Percentiles rank a stretch among this genome's conserved stretches.
phyloP scores from a whole-genome alignment of 2,113 vertebrate genomes.

The Dunckerocampus dactyliophorus region DNA sequence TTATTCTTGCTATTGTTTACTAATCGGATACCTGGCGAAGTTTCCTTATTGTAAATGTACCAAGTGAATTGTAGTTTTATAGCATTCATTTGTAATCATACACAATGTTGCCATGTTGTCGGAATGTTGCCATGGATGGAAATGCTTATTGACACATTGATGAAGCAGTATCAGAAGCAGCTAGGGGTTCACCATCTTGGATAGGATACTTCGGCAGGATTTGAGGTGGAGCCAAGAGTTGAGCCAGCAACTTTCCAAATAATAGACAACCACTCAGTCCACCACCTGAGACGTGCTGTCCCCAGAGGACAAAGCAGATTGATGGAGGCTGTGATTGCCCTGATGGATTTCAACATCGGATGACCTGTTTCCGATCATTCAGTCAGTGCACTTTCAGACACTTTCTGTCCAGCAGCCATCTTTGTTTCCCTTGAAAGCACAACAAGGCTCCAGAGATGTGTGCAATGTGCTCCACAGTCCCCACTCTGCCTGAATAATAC shows the following conservation, averaged over 20 bases:
- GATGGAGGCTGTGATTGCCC: constrained; percentile 49
- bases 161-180: neutral
- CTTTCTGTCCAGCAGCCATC: constrained; percentile 44
- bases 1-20: no score
- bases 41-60: no score
- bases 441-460: constrained; percentile 50
- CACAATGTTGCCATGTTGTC: no score
- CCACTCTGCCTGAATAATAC: constrained; percentile 64
- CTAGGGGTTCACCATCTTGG: no score
- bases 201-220: no score
- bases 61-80: no score
- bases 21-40: no score
- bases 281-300: neutral
- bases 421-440: constrained; percentile 46
- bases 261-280: neutral
- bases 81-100: no score
- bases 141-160: neutral
- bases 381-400: constrained; percentile 50
- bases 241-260: neutral
- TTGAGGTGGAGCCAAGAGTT: neutral
- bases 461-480: constrained; percentile 49
- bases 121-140: no score
- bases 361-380: constrained; percentile 55
- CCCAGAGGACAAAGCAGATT: constrained; percentile 42
- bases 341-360: constrained; percentile 47